phyloP scores from a whole-genome alignment of 1,140 invertebrate species.

The Sarcophaga bullata region DNA sequence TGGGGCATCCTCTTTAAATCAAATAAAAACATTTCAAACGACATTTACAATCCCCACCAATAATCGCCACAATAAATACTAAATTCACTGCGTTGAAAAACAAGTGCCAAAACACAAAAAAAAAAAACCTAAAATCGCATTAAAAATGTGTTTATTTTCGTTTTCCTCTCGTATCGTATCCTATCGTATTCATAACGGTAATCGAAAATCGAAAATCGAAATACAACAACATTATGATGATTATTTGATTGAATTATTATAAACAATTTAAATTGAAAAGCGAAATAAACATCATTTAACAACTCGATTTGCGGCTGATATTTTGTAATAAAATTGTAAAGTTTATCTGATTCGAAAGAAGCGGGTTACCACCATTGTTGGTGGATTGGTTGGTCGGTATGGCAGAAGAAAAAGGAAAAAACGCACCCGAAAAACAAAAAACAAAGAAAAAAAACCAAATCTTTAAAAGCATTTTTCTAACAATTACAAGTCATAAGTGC shows the following conservation, averaged over 20 bases:
- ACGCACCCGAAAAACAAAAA: not conserved
- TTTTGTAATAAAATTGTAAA: constrained; percentile 1
- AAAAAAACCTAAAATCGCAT: not conserved
- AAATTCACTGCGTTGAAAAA: too few relatives aligned
- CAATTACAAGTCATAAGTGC: constrained; percentile 38
- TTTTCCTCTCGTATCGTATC: too few relatives aligned
- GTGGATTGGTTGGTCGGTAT: too few relatives aligned
- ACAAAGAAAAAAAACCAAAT: not conserved
- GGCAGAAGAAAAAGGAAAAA: not conserved
- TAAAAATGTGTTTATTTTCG: not conserved
- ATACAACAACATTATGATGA: not conserved
- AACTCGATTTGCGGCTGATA: not conserved
- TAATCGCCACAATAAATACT: too few relatives aligned
- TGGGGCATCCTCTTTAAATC: too few relatives aligned
- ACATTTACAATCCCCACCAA: too few relatives aligned
- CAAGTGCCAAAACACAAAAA: too few relatives aligned
- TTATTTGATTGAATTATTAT: constrained; percentile 25
- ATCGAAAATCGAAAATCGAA: not conserved
- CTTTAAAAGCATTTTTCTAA: constrained; percentile 39
- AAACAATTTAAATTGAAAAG: not conserved
- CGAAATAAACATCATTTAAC: constrained; percentile 16
- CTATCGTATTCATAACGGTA: too few relatives aligned
- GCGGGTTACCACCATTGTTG: not conserved
- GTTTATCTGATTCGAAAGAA: not conserved
- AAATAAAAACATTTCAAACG: too few relatives aligned